These are phyloP conservation scores for Vanacampus margaritifer DNA, from an alignment of 2,113 vertebrate genomes.

Conservation along the genomic window DNA sequence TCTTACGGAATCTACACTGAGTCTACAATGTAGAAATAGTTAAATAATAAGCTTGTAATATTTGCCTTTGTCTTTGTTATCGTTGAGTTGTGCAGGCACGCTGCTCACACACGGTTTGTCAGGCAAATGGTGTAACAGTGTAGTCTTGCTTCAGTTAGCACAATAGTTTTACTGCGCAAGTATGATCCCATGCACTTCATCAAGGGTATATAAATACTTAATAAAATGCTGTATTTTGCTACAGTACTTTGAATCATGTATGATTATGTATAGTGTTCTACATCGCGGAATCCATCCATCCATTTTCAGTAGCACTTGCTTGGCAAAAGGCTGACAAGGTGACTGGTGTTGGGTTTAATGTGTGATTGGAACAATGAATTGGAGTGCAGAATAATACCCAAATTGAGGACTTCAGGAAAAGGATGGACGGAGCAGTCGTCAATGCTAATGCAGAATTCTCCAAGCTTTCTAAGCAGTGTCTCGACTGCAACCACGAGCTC, in stretches of 20 bases:
- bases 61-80: background rate
- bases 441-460: too few relatives aligned
- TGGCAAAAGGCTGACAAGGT: too few relatives aligned
- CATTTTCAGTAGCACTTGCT: background rate
- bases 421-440: too few relatives aligned
- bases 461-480: too few relatives aligned
- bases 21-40: constrained; percentile 3
- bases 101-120: constrained; percentile 4
- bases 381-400: too few relatives aligned
- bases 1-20: background rate
- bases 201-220: background rate
- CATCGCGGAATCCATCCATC: background rate
- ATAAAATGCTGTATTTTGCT: background rate
- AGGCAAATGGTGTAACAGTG: background rate
- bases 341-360: too few relatives aligned
- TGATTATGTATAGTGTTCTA: background rate
- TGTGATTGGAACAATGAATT: too few relatives aligned
- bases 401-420: too few relatives aligned
- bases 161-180: background rate
- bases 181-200: background rate
- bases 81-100: constrained; percentile 2
- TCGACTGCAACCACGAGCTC: too few relatives aligned
- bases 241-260: background rate
- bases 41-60: constrained; percentile 1
- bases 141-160: background rate